phyloP scores from a whole-genome alignment of 2,888 invertebrate genomes.

The Cordilura impudica region DNA sequence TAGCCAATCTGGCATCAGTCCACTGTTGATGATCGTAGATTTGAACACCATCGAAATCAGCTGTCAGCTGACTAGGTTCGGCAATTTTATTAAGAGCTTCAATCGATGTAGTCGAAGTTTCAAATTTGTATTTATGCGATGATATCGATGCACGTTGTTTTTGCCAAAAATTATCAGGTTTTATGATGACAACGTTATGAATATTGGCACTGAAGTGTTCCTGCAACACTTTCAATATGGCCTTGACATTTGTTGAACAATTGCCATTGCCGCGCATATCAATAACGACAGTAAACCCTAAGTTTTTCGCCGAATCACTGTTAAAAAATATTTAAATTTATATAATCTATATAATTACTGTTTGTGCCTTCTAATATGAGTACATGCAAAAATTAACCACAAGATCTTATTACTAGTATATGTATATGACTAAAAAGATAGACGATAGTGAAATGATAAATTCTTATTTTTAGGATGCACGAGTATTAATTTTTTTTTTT shows the following conservation, averaged over 20 bases:
- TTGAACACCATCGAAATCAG: constrained; percentile 95
- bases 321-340: constrained; percentile 37
- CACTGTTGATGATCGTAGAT: constrained; percentile 98
- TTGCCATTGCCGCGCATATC: constrained; percentile 94
- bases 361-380: too few species aligned
- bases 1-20: constrained; percentile 95
- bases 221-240: constrained; percentile 96
- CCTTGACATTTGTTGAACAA: constrained; percentile 95
- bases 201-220: constrained; percentile 96
- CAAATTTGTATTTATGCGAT: constrained; percentile 99
- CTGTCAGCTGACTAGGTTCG: constrained; percentile 93
- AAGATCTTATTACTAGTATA: too few species aligned
- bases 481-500: too few species aligned
- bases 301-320: constrained; percentile 79
- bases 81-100: constrained; percentile 96
- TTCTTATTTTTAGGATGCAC: too few species aligned
- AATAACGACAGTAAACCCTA: constrained; percentile 96
- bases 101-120: constrained; percentile 97
- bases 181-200: constrained; percentile 97
- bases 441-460: too few species aligned
- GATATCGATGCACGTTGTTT: constrained; percentile 98
- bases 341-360: too few species aligned
- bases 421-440: too few species aligned
- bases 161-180: constrained; percentile 99
- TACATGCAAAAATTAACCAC: too few species aligned